These are phyloP conservation scores for Scolopax rusticola DNA, from an alignment of 2,797 vertebrate species.

Conservation along the genomic window DNA sequence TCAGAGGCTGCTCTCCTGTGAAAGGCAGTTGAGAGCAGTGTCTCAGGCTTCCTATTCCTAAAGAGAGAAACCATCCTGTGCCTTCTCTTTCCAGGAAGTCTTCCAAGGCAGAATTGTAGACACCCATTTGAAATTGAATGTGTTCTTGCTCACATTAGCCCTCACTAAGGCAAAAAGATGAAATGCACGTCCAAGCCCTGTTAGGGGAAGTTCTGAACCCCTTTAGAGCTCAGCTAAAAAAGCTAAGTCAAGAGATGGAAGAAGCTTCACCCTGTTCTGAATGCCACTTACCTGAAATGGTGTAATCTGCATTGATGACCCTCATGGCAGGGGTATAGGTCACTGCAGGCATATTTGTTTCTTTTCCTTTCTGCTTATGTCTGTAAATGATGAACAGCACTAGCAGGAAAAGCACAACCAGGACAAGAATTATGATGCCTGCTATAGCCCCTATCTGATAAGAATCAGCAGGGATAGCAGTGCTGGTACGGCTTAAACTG, in stretches of 20 bases:
- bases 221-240: background rate
- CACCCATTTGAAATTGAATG: background rate
- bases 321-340: slow-evolving; percentile 92
- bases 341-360: slow-evolving; percentile 89
- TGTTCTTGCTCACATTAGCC: background rate
- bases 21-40: background rate
- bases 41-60: background rate
- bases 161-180: background rate
- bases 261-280: background rate
- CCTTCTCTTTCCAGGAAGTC: background rate
- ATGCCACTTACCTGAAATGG: slow-evolving; percentile 83
- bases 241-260: background rate
- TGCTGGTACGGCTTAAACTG: slow-evolving; percentile 89
- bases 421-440: slow-evolving; percentile 91
- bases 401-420: slow-evolving; percentile 91
- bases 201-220: background rate
- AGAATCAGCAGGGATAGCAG: slow-evolving; percentile 89
- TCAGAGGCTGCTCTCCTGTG: background rate
- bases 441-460: slow-evolving; percentile 94
- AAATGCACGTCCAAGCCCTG: background rate
- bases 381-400: slow-evolving; percentile 92
- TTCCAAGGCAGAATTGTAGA: background rate
- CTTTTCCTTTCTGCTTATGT: slow-evolving; percentile 94
- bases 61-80: background rate
- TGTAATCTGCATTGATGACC: slow-evolving; percentile 87